These are phyloP conservation scores for Calidris pygmaea DNA, from an alignment of 2,113 vertebrate genomes.

Conservation along the genomic window DNA sequence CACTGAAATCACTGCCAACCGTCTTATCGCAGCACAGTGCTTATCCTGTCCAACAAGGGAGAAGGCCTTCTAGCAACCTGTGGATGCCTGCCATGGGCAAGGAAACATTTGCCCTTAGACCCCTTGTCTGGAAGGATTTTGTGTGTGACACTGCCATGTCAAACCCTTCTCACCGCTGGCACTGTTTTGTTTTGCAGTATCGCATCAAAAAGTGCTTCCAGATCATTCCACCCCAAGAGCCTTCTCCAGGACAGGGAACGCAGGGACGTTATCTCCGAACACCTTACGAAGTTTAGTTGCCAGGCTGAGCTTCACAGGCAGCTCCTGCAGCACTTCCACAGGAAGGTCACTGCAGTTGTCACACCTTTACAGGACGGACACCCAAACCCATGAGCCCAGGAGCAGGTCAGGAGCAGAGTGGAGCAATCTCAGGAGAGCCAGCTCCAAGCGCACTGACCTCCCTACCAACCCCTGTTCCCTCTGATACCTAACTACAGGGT, in stretches of 20 bases:
- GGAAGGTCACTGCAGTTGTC: background rate
- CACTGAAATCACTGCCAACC: constrained; percentile 34
- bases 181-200: background rate
- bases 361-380: background rate
- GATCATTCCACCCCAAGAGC: background rate
- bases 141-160: background rate
- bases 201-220: background rate
- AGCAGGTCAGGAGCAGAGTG: background rate
- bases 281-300: background rate
- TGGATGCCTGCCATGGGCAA: background rate
- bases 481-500: background rate
- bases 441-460: background rate
- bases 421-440: background rate
- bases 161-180: background rate
- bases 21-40: background rate
- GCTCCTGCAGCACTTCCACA: background rate
- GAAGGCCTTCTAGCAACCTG: background rate
- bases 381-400: background rate
- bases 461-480: background rate
- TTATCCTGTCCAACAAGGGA: constrained; percentile 34
- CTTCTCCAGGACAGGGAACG: background rate
- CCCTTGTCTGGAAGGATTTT: background rate
- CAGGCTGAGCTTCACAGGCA: background rate
- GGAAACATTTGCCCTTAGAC: background rate
- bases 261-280: background rate